phyloP scores from a whole-genome alignment of 1,140 invertebrate genomes.

The Brachionus plicatilis region DNA sequence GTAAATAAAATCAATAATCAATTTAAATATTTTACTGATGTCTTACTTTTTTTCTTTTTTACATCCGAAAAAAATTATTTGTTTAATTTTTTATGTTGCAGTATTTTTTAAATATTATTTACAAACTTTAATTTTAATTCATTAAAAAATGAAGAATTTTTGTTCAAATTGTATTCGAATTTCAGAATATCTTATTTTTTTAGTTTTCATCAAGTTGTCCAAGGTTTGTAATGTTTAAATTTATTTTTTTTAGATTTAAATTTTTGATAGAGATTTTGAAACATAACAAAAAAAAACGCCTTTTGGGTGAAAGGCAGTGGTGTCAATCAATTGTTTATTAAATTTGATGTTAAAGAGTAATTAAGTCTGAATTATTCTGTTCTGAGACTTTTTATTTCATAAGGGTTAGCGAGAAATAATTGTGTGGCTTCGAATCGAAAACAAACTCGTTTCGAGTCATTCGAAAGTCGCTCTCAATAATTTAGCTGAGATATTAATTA shows the following conservation, averaged over 20 bases:
- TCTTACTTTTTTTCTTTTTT: too few species aligned
- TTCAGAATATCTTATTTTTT: too few species aligned
- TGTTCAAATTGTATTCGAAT: too few species aligned
- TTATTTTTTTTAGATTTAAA: neutral
- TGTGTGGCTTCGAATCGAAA: neutral
- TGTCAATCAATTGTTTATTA: neutral
- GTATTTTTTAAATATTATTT: too few species aligned
- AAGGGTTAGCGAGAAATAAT: neutral
- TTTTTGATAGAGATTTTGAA: neutral
- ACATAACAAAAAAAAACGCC: neutral
- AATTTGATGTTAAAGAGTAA: neutral
- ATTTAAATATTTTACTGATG: too few species aligned
- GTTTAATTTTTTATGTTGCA: too few species aligned
- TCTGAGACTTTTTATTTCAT: neutral
- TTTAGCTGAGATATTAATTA: constrained; percentile 6
- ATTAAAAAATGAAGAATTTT: too few species aligned
- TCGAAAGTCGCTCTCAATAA: neutral
- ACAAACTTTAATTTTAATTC: too few species aligned
- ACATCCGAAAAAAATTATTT: too few species aligned
- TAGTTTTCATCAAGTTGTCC: too few species aligned
- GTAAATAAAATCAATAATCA: too few species aligned
- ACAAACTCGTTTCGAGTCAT: neutral
- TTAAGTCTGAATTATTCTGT: neutral
- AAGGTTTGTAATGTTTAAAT: too few species aligned
- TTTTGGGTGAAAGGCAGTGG: neutral